These are phyloP conservation scores for Polyergus mexicanus DNA, from an alignment of 1,140 invertebrate genomes.

Conservation along the genomic window DNA sequence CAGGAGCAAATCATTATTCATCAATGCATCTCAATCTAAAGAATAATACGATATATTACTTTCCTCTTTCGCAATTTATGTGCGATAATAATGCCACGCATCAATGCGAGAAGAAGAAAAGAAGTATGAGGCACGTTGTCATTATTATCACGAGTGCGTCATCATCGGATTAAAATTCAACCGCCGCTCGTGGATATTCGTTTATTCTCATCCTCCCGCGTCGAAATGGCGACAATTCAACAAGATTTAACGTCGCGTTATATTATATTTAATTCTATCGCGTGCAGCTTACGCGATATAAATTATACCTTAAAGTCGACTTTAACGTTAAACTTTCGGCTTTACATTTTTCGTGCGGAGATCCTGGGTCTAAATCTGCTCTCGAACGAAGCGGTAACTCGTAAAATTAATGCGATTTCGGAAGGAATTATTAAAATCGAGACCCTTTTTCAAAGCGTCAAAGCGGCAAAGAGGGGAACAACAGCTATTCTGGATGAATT, in stretches of 20 bases:
- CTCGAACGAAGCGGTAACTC: constrained; percentile 38
- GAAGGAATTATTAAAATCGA: constrained; percentile 43
- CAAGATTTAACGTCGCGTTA: constrained; percentile 46
- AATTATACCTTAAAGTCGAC: constrained; percentile 44
- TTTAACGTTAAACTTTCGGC: constrained; percentile 38
- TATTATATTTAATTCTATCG: constrained; percentile 41
- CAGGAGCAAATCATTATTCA: neutral
- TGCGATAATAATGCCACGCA: constrained; percentile 45
- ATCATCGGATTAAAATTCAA: constrained; percentile 43
- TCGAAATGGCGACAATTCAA: constrained; percentile 21
- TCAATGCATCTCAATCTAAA: constrained; percentile 28
- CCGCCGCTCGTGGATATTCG: neutral
- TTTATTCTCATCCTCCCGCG: constrained; percentile 9
- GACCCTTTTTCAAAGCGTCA: neutral
- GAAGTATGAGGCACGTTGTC: neutral
- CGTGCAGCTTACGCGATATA: constrained; percentile 33
- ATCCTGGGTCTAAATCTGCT: constrained; percentile 36
- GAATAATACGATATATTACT: constrained; percentile 22
- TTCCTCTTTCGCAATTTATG: neutral
- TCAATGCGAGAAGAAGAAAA: neutral
- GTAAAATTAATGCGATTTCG: constrained; percentile 41
- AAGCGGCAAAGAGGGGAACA: neutral
- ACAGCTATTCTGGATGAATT: neutral
- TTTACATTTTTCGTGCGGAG: constrained; percentile 30
- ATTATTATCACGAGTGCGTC: constrained; percentile 34